A percentile compares a stretch with the other conserved stretches of the same genome.
Evolutionary conservation across 2,113 vertebrate genomes (phyloP).

Genomic region (Rhinogobius similis): DNA sequence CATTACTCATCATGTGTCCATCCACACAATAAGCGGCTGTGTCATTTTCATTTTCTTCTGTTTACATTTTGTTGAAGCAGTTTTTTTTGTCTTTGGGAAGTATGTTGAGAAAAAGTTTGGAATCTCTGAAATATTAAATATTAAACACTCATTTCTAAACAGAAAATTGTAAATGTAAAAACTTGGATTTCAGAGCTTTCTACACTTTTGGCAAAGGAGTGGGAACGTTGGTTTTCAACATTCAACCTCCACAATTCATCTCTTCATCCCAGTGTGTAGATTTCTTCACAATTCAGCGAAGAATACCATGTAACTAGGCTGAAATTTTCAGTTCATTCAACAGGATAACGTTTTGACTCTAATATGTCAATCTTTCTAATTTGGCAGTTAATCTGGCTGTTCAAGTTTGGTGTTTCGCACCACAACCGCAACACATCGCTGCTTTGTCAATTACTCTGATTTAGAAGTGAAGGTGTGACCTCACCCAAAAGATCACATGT

Average conservation of each 20-base stretch:
- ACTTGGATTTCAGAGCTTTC: not conserved
- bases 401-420: slow-evolving; percentile 45
- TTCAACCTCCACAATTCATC: not conserved
- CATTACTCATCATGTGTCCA: no score
- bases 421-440: slow-evolving; percentile 44
- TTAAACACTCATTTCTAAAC: no score
- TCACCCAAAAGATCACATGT: slow-evolving; percentile 69
- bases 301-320: not conserved
- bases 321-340: no score
- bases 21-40: no score
- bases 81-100: no score
- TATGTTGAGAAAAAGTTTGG: no score
- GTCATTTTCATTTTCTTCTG: no score
- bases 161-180: not conserved
- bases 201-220: not conserved
- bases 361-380: no score
- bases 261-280: not conserved
- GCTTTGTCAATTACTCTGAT: slow-evolving; percentile 65
- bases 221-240: not conserved
- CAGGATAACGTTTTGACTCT: no score
- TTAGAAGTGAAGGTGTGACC: slow-evolving; percentile 70
- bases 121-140: no score
- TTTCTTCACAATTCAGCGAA: not conserved
- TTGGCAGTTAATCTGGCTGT: not conserved
- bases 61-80: no score